Conservation (phyloP, 1,140 invertebrate species). For the Tetranychus urticae region DNA sequence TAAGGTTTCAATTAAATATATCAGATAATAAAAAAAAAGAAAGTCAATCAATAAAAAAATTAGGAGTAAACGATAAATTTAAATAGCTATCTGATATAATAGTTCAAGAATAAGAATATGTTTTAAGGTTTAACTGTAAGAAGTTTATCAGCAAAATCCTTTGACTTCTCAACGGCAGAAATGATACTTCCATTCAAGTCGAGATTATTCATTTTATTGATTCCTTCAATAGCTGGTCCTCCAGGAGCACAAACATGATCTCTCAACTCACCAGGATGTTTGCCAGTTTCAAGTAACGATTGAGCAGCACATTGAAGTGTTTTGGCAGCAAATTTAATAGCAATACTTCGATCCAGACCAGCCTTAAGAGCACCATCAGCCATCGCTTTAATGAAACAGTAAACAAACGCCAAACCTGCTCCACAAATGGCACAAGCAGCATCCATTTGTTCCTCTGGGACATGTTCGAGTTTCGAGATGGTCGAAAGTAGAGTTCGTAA, state of each 20-base stretch:
- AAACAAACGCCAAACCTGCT: constrained; percentile 8
- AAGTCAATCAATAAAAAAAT: no score
- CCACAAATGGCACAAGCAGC: constrained; percentile 8
- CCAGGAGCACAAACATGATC: constrained; percentile 31
- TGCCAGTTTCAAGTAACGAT: constrained; percentile 31
- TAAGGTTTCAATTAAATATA: no score
- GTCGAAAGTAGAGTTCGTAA: constrained; percentile 4
- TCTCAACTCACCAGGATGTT: constrained; percentile 26
- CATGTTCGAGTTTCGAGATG: constrained; percentile 5
- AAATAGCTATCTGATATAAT: no score
- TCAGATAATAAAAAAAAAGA: no score
- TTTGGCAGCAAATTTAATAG: constrained; percentile 28
- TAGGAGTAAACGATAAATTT: no score
- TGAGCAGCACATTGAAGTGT: constrained; percentile 28
- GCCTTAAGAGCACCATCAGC: constrained; percentile 36
- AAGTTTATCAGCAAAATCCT: not conserved
- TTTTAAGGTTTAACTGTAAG: no score
- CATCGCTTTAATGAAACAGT: constrained; percentile 19
- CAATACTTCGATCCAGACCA: constrained; percentile 29
- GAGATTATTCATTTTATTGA: constrained; percentile 57
- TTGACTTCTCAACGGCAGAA: constrained; percentile 45
- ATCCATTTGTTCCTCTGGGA: constrained; percentile 11
- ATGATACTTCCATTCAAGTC: constrained; percentile 51
- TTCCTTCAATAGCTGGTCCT: constrained; percentile 53
- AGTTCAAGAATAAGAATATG: no score